Conservation (phyloP, 2,888 invertebrate species). For the Sipha maydis region DNA sequence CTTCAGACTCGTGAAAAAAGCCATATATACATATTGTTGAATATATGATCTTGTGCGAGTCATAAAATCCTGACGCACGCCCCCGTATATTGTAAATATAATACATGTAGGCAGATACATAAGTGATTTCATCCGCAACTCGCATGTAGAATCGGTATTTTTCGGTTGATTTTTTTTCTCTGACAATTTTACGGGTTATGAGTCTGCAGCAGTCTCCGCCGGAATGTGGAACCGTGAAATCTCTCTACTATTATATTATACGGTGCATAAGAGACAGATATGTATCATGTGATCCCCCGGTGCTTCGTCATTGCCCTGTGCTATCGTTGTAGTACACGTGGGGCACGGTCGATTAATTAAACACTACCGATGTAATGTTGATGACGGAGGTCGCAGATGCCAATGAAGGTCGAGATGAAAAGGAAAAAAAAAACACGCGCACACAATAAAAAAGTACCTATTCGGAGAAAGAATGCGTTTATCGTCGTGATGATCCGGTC, state of each 20-base stretch:
- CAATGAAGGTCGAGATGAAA: constrained; percentile 31
- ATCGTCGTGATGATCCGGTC: not conserved
- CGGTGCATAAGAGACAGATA: not conserved
- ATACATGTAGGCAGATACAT: not conserved
- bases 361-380: not conserved
- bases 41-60: not conserved
- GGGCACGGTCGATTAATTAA: constrained; percentile 49
- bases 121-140: not conserved
- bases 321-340: not conserved
- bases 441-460: not conserved
- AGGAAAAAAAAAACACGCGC: not conserved
- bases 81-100: not conserved
- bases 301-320: constrained; percentile 29
- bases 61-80: not conserved
- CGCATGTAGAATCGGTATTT: constrained; percentile 9
- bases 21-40: not conserved
- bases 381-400: not conserved
- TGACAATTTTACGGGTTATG: constrained; percentile 1
- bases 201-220: not conserved
- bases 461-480: not conserved
- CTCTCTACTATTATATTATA: not conserved
- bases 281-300: constrained; percentile 5
- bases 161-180: not conserved
- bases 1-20: not conserved
- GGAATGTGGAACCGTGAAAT: constrained; percentile 12